phyloP scores from a whole-genome alignment of 64 coral and sea anemone species.

The Stichodactyla helianthus region DNA sequence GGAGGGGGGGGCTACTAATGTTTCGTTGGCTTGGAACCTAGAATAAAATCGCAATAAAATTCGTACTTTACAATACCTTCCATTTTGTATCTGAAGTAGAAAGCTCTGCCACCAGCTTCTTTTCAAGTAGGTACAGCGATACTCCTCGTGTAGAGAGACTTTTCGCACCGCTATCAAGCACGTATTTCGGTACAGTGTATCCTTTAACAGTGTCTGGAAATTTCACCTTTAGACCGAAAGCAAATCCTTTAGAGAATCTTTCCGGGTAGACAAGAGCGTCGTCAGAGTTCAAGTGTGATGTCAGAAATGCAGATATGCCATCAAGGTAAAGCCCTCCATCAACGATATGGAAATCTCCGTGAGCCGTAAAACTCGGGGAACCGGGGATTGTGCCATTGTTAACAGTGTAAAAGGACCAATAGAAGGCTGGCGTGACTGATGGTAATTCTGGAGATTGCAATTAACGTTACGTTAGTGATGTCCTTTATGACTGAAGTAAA shows the following conservation, averaged over 20 bases:
- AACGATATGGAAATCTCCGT: conserved; percentile 60
- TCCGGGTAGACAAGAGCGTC: conserved; percentile 60
- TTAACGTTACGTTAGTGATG: not conserved
- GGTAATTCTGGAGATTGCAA: conserved; percentile 52
- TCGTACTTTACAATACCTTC: conserved; percentile 43
- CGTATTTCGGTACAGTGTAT: conserved; percentile 51
- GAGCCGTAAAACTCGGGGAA: conserved; percentile 40
- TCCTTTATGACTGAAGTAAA: too few species aligned
- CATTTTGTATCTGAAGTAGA: conserved; percentile 61
- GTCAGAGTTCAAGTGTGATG: conserved; percentile 38
- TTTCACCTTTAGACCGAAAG: conserved; percentile 71
- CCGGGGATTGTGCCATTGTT: conserved; percentile 54
- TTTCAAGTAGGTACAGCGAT: conserved; percentile 81
- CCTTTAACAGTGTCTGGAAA: conserved; percentile 31
- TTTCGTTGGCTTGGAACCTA: too few species aligned
- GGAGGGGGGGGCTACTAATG: too few species aligned
- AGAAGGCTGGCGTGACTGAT: conserved; percentile 50
- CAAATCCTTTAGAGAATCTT: conserved; percentile 34
- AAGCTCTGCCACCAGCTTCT: conserved; percentile 72
- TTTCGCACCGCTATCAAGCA: conserved; percentile 79
- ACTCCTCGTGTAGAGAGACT: conserved; percentile 66
- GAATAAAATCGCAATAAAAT: too few species aligned
- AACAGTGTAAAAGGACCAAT: conserved; percentile 77
- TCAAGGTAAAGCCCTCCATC: conserved; percentile 72
- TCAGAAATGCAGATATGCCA: conserved; percentile 66